Base-by-base conservation (phyloP, 2,797 vertebrate genomes). In the Hybognathus amarus region DNA sequence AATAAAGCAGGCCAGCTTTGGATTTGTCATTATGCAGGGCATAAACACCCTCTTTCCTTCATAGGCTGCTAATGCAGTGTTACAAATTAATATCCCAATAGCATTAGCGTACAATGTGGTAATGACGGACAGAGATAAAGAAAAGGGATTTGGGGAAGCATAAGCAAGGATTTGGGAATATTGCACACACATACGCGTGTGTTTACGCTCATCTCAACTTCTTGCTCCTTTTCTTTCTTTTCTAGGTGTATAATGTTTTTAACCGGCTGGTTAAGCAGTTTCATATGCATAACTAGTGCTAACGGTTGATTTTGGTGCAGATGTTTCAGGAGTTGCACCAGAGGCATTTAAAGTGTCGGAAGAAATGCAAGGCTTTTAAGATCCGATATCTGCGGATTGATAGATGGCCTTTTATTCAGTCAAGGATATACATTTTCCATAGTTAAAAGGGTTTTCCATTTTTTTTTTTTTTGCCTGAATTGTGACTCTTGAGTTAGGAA, bases 71-170 rank as follows among this genome's bases (percentile, higher is more conserved):
- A 90, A 90, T 90, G 87, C 82, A 33, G n/a, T 80, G 83, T 89
- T 86, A 87, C 89, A 92, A 91, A 92, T 91, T 85, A 87, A 85
- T 87, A 88, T 90, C 92, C 88, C 89, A 83, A 77, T 47, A 80
- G 89, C 77, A 33, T 38, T 67, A 79, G 7, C 20, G 85, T 85
- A 87, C 90, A 77, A 33, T 87, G 87, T 86, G 89, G 89, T 82
- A 20, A 54, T n/a, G 86, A 90, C 87, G 87, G 67, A 79, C 20
- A 73, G 73, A 64, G 73, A 85, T 90, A 87, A 89, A 89, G 86
- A 83, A 88, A 63, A 82, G 86, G 78, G 70, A 59, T 83, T 75
- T 79, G 56, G 17, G 68, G 36, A 73, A 69, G 86, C 77, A 36
- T 73, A 83, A 85, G 84, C 63, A 79, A 13, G 82, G 86, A 86